A percentile compares a stretch with the other conserved stretches of the same genome.
phyloP scores from a whole-genome alignment of 2,888 invertebrate genomes.

The Microchrysa polita region DNA sequence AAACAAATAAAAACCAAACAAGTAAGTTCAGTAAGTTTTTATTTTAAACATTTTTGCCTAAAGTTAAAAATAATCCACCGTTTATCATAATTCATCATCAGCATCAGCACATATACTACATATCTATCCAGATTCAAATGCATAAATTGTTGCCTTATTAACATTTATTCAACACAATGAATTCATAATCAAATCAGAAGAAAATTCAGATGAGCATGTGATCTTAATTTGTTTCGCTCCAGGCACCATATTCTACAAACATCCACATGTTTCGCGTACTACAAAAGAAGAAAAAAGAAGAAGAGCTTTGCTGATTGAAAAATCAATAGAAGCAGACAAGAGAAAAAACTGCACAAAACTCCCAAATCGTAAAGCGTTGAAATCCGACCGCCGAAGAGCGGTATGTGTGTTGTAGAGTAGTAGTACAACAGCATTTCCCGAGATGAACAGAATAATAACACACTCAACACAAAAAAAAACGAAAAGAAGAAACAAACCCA shows the following conservation, averaged over 20 bases:
- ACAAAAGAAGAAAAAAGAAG: no score
- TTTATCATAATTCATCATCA: no score
- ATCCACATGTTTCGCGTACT: not conserved
- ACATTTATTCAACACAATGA: no score
- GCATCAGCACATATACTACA: no score
- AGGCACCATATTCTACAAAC: not conserved
- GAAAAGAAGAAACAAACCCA: no score
- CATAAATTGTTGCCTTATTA: not conserved
- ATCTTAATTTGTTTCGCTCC: slow-evolving; percentile 1
- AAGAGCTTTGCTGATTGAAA: slow-evolving; percentile 56
- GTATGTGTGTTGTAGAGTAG: no score
- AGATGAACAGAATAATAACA: not conserved
- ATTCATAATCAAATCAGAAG: no score
- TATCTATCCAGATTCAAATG: not conserved
- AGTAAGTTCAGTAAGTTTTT: no score
- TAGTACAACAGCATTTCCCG: slow-evolving; percentile 10
- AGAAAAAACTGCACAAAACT: slow-evolving; percentile 33
- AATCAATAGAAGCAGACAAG: slow-evolving; percentile 65
- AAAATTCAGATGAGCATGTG: not conserved
- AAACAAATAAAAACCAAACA: no score
- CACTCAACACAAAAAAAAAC: no score
- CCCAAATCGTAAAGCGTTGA: slow-evolving; percentile 1
- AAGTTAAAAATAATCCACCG: no score
- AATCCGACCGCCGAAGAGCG: not conserved
- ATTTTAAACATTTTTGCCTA: no score